Evolutionary conservation across 2,113 vertebrate species (phyloP), one percentile per base, ranked within the genome.

Genomic region (Halichoeres trimaculatus): DNA sequence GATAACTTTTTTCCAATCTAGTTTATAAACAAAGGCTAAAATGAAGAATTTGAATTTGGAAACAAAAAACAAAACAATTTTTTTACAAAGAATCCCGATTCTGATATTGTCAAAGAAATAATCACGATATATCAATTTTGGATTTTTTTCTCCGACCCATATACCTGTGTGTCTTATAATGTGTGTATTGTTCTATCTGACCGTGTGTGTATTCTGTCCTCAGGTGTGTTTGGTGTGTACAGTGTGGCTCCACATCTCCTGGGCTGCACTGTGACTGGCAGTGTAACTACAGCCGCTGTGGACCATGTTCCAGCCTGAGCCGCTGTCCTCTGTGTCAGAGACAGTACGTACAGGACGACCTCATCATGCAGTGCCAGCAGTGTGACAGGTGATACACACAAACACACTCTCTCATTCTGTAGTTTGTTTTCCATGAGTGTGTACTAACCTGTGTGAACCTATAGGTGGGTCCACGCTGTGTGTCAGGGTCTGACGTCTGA

Each of bases 151-250:
- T n/a, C n/a, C n/a, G n/a, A n/a, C n/a, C n/a, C n/a, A n/a, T n/a
- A n/a, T n/a, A n/a, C n/a, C n/a, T n/a, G n/a, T n/a, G n/a, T n/a
- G n/a, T n/a, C n/a, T n/a, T 63, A 24, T 52, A 17, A 30, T 7
- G 11, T 72, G 57, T 53, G 40, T 73, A 13, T 22, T 30, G 30
- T 30, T 30, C 30, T 30, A 3, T 30, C 30, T 30, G 30, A 30
- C 30, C 3, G 30, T 30, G 30, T 30, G 30, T 30, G 30, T n/a
- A n/a, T 30, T 30, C 30, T 30, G 3, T 14, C 24, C 2, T 17
- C 74, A 99, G 98, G 98, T 99, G 98, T 87, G 98, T 99, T 68
- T 97, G 94, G 93, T 99, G 98, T 76, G 93, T 95, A 16, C 96
- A 96, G 75, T 99, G 98, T 87, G 97, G 97, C 81, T 94, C 97